These are phyloP conservation scores for Enteromius fasciolatus DNA, from an alignment of 2,797 vertebrate genomes.

Conservation along the genomic window DNA sequence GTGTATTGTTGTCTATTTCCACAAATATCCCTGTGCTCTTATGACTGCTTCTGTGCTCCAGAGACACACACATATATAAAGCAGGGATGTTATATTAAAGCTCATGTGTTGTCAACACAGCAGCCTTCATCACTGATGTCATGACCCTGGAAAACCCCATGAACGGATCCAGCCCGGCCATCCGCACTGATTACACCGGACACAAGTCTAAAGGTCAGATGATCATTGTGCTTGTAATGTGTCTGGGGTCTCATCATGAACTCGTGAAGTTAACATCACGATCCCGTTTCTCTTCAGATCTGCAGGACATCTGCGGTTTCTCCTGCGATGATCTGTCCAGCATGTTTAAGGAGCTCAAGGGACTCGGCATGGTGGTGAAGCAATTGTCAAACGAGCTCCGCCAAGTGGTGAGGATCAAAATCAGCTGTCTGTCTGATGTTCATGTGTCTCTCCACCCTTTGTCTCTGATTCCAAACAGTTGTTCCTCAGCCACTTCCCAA, in stretches of 20 bases:
- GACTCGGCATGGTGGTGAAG: constrained; percentile 88
- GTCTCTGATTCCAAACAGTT: constrained; percentile 62
- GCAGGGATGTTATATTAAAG: not conserved
- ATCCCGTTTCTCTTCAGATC: constrained; percentile 71
- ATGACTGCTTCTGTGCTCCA: not conserved
- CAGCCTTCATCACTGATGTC: constrained; percentile 81
- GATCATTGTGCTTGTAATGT: not conserved
- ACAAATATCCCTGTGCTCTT: not conserved
- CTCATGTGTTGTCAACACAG: constrained; percentile 52
- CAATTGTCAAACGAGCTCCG: constrained; percentile 85
- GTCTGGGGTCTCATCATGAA: not conserved
- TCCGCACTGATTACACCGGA: constrained; percentile 90
- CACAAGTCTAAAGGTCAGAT: constrained; percentile 89
- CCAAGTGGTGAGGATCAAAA: constrained; percentile 86
- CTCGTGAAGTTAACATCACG: not conserved
- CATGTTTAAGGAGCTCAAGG: constrained; percentile 92
- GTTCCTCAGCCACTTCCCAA: constrained; percentile 65
- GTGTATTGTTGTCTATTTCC: not conserved
- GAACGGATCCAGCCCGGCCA: constrained; percentile 93
- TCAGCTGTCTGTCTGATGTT: constrained; percentile 47
- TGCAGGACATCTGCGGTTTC: constrained; percentile 91
- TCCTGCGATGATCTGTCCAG: constrained; percentile 91
- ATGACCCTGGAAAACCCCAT: constrained; percentile 91
- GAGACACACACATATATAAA: not conserved
- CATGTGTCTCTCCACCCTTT: constrained; percentile 22